Evolutionary conservation across 2,113 vertebrate genomes (phyloP).

Genomic region (Halcyon senegalensis): DNA sequence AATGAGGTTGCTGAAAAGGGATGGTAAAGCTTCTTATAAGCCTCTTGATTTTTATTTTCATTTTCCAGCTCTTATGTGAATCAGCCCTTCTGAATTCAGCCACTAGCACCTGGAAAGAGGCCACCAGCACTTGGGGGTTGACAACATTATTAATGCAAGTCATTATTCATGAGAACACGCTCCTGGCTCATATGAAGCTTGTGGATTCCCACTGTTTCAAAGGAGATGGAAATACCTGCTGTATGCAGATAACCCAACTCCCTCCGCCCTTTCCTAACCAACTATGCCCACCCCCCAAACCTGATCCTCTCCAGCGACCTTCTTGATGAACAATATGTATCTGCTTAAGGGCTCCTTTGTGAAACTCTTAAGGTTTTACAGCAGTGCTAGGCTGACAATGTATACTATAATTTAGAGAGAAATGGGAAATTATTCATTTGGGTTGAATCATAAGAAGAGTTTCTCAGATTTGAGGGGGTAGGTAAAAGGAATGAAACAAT

Average conservation of each 20-base stretch:
- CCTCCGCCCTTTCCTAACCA: neutral
- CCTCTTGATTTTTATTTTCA: constrained; percentile 35
- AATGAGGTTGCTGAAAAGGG: neutral
- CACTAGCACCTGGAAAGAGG: constrained; percentile 37
- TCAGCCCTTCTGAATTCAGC: constrained; percentile 20
- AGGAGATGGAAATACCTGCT: constrained; percentile 31
- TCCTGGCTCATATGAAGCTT: neutral
- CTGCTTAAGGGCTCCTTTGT: neutral
- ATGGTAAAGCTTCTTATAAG: constrained; percentile 34
- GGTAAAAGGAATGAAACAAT: neutral
- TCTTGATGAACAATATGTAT: neutral
- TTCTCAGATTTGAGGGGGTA: neutral
- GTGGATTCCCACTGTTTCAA: constrained; percentile 32
- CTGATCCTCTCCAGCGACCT: neutral
- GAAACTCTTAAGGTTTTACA: neutral
- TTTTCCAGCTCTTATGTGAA: constrained; percentile 4
- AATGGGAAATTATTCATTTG: neutral
- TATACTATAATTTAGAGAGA: neutral
- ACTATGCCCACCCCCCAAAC: neutral
- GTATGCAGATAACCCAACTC: neutral
- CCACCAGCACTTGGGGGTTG: constrained; percentile 21
- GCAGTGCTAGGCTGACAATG: neutral
- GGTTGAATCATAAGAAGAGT: neutral
- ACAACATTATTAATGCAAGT: constrained; percentile 52
- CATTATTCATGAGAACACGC: constrained; percentile 14